Base-by-base conservation (phyloP, 2,888 invertebrate genomes). In the Gari tellinella region DNA sequence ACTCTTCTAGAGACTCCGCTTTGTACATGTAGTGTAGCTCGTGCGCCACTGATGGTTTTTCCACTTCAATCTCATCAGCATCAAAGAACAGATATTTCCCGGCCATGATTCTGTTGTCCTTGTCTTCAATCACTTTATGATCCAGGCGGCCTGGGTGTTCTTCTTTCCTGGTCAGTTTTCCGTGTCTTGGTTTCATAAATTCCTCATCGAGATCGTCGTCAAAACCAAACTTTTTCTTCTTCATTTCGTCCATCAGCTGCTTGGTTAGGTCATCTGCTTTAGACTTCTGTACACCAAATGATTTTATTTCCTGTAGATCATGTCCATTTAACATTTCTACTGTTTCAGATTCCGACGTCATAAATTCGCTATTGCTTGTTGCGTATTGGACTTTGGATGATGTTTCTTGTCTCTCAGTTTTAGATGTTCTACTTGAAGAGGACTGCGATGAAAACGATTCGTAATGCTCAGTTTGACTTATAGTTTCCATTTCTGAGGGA, bases 21-120 rank as follows among this genome's bases (percentile, higher is more conserved):
- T 64, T 46, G 25, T 56, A 51, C 48, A 55, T 48, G 31, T 26
- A 55, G 25, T 64, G 64, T 7, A 55, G 17, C 19, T 56, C 56
- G 38, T 56, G 64, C 3, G 46, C 64, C 7, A 19, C 14, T 38
- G 55, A 48, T 17, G 31, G 46, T 25, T 56, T 64, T 21, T 43
- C 46, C 1, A 14, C 15, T 17, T 64, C 56, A 23, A 37, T 48
- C 23, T 56, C 23, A 7, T 23, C 56, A n/a, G 43, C 56, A 15
- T 56, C 25, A 19, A 38, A 64, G 48, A 70, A 64, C 14, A 70
- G 64, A 55, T 60, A 70, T 43, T 56, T 70, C 52, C 70, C 70
- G 5, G 70, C 70, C 55, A 60, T 48, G 12, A 64, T 31, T 60
- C 64, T 70, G 8, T 43, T 58, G 26, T 70, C 58, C 17, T 38